Evolutionary conservation across 2,797 vertebrate genomes (phyloP), one percentile per base, ranked within the genome.

Genomic region (Spatula clypeata): DNA sequence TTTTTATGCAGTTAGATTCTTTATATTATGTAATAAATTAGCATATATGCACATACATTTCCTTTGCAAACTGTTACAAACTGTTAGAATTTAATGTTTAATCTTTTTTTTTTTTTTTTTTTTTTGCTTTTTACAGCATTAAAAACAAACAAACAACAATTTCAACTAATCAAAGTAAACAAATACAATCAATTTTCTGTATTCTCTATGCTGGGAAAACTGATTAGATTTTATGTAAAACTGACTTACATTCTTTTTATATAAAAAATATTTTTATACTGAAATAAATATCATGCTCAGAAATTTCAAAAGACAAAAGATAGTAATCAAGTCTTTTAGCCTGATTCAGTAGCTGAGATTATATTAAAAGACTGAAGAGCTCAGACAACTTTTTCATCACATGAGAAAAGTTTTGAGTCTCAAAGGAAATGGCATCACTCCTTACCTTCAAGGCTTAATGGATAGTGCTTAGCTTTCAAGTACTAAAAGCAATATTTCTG

Each of bases 391-490:
- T 58, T 49, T 91, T 72, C 45, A 47, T 75, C 18, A 31, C 9
- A 26, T 64, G 40, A 72, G 23, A 69, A 61, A 73, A 73, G 31
- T 60, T 15, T 80, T 14, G 61, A 47, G 26, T 32, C 53, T 62
- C 53, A 55, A 74, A 91, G 61, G 23, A 74, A 67, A 81, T 29
- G 16, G 2, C 15, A 53, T 70, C 57, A 61, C 34, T 64, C 44
- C 23, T 64, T 81, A 69, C n/a, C 26, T 89, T 79, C 62, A 79
- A 70, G 32, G 31, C 31, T 49, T 49, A 51, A 79, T 60, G 15
- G 49, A 26, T 38, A 74, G n/a, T 75, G 58, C 85, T 71, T 64
- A 89, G 3, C 40, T 87, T 84, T 77, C 62, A 71, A 23, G 58
- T 74, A 64, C 42, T 79, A 57, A 84, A 88, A 72, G 15, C 23